Percentiles rank a stretch among this genome's conserved stretches.
Evolutionary conservation across 2,888 invertebrate species (phyloP).

Genomic region (Synergus laeviventris): DNA sequence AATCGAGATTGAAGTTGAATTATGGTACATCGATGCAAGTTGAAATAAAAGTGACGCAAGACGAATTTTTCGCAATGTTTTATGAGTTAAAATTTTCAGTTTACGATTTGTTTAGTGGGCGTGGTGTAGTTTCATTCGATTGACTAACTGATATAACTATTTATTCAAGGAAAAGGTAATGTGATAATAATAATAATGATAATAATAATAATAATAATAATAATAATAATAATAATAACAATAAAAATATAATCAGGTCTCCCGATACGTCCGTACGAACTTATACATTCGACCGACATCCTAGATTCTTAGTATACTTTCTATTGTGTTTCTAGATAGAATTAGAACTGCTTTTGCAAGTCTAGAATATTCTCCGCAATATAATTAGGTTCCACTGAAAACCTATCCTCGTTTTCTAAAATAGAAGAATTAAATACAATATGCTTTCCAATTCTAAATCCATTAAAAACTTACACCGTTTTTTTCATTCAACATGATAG

Average conservation of each 20-base stretch:
- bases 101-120: conserved; percentile 30
- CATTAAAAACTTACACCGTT: background rate
- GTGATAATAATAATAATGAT: conserved; percentile 21
- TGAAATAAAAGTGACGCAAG: conserved; percentile 32
- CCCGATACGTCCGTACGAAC: conserved; percentile 51
- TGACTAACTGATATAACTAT: conserved; percentile 54
- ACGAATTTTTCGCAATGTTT: conserved; percentile 27
- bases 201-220: conserved; percentile 58
- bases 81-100: conserved; percentile 28
- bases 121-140: conserved; percentile 47
- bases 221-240: conserved; percentile 24
- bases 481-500: background rate
- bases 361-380: conserved; percentile 22
- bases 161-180: conserved; percentile 52
- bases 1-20: conserved; percentile 39
- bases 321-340: conserved; percentile 69
- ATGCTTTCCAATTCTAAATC: background rate
- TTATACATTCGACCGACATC: conserved; percentile 60
- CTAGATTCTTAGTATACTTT: conserved; percentile 68
- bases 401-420: conserved; percentile 31
- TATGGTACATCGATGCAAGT: conserved; percentile 30
- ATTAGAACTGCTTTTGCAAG: conserved; percentile 63
- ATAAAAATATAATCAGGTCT: conserved; percentile 65
- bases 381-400: conserved; percentile 8
- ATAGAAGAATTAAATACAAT: conserved; percentile 12